Evolutionary conservation across 2,113 vertebrate species (phyloP), one percentile per base, ranked within the genome.

Genomic region (Ginglymostoma cirratum): DNA sequence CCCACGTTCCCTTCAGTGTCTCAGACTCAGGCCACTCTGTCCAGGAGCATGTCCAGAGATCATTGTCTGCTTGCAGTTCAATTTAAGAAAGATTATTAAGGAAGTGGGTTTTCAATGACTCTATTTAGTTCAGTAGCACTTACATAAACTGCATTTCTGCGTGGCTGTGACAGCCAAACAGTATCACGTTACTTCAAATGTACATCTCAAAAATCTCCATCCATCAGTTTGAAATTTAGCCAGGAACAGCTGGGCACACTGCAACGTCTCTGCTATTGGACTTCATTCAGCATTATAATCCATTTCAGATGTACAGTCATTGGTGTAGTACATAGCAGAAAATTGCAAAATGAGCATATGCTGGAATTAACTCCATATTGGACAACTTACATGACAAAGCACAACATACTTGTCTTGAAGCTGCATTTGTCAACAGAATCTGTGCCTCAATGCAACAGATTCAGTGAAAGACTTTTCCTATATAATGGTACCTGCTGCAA

Each of bases 271-370:
- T 95, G 94, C 6, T 30, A 76, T 61, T 95, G 69, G 94, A 72
- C 69, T 34, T 19, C 7, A 6, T 72, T 72, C 94, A 48, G 94
- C 10, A 15, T 24, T 52, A 69, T 72, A 95, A 95, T 95, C 69
- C 72, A 52, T 95, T 30, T 95, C 94, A 95, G 94, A 95, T 95
- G 94, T 52, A 30, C 8, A 95, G 93, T 42, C 38, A 69, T 67
- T 72, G 67, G 42, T 42, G 67, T 30, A 27, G 5, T 45, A 34
- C n/a, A 30, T 30, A 61, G 52, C 45, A 30, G 94, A 34, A 48
- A 42, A 52, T 8, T 72, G 67, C 69, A 69, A 76, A 27, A 95
- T 30, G n/a, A 52, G 1, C 42, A 34, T 1, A 52, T 8, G 45
- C 38, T 72, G 24, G 19, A 95, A 70, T 72, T 95, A 72, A 95